Evolutionary conservation across 2,888 invertebrate species (phyloP), one percentile per base, ranked within the genome.

Genomic region (Lucinisca nassula): DNA sequence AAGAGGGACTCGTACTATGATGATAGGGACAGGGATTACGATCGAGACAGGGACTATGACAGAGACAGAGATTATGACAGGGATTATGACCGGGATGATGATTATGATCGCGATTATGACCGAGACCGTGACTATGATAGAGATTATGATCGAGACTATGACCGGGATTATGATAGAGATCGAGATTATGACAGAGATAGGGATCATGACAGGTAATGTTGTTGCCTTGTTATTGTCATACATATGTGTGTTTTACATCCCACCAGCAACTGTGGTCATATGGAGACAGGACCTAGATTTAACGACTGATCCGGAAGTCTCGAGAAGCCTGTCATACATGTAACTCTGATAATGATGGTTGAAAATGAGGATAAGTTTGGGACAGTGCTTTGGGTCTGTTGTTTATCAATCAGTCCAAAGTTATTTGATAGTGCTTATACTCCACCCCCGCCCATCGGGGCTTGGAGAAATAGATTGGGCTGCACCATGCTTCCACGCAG

Each of bases 51-150:
- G 17, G 74, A 82, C 67, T 32, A 85, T 67, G 78, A 90, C 40
- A 70, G 82, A 37, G 79, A 87, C 61, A 84, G 86, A 45, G 83
- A 89, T 38, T 70, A 61, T 38, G 74, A 81, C 61, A 24, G 80
- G 17, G 84, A 79, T 17, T 79, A 72, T 37, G 72, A 79, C 73
- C 51, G 70, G 17, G 78, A 86, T 76, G 79, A 82, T 73, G 84
- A 85, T 75, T 80, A 84, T 76, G 88, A 87, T 38, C 45, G 87
- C 14, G 84, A 88, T 35, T 81, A 67, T 37, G 76, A 78, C 32
- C 70, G 74, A 37, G 85, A 84, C 77, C 55, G 82, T 0, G 45
- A 76, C 51, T 38, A 74, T 40, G 30, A 87, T 70, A 49, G 86
- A 21, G 79, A 86, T 61, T 24, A 35, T 8, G 76, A 87, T 73